A percentile compares a stretch with the other conserved stretches of the same genome.
Conservation (phyloP, 1,140 invertebrate species). For the Cherax destructor region DNA sequence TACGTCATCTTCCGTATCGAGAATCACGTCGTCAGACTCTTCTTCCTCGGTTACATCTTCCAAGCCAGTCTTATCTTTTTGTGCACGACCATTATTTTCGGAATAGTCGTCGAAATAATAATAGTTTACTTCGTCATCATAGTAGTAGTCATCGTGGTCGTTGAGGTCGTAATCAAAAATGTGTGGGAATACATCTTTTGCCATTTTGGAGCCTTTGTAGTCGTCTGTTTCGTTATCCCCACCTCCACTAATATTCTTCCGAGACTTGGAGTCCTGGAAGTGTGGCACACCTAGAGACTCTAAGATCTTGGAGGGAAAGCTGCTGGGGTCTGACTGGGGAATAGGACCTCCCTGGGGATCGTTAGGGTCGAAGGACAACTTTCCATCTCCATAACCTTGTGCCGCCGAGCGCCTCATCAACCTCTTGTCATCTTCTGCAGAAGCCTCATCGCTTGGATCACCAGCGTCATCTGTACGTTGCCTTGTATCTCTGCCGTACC, state of each 20-base stretch:
- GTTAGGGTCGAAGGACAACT: constrained; percentile 32
- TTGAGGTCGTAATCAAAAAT: constrained; percentile 69
- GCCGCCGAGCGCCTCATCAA: neutral
- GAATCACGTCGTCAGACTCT: constrained; percentile 57
- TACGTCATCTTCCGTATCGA: constrained; percentile 31
- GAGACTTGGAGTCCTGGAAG: constrained; percentile 22
- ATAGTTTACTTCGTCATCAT: constrained; percentile 62
- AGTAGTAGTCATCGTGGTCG: constrained; percentile 70
- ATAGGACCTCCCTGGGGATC: constrained; percentile 52
- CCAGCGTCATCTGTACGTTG: neutral
- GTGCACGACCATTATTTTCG: neutral
- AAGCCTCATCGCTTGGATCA: neutral
- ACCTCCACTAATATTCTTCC: neutral
- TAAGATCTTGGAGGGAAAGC: constrained; percentile 51
- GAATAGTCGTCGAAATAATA: constrained; percentile 44
- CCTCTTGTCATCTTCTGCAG: neutral
- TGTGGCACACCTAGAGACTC: constrained; percentile 50
- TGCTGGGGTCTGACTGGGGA: constrained; percentile 35
- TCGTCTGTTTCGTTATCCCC: neutral
- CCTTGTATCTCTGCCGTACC: constrained; percentile 4
- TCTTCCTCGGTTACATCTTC: constrained; percentile 53
- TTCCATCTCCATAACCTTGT: neutral
- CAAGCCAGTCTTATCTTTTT: constrained; percentile 7
- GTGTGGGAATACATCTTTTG: constrained; percentile 69
- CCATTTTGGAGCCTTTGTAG: constrained; percentile 22